These are phyloP conservation scores for Lasioglossum pauxillum DNA, from an alignment of 2,888 invertebrate species.

Conservation along the genomic window DNA sequence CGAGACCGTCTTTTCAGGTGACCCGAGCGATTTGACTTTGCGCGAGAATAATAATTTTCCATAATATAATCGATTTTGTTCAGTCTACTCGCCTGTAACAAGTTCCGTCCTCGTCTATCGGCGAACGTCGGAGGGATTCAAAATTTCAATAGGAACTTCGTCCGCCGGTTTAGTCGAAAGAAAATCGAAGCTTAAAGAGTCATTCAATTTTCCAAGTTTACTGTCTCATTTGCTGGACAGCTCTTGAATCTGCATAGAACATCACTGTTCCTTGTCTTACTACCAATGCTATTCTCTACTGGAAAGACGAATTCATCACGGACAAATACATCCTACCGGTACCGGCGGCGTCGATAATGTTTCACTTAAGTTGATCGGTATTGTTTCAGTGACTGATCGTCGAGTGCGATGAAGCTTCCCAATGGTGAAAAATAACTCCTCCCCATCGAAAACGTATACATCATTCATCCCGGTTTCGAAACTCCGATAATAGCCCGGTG, in stretches of 20 bases:
- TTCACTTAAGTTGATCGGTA: not conserved
- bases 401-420: conserved; percentile 2
- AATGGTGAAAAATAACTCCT: not conserved
- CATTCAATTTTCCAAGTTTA: conserved; percentile 26
- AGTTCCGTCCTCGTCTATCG: not conserved
- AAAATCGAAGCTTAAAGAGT: not conserved
- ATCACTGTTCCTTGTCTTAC: conserved; percentile 1
- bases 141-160: conserved; percentile 18
- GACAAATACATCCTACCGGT: not conserved
- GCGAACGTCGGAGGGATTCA: conserved; percentile 1
- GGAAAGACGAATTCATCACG: conserved; percentile 15
- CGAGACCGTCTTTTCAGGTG: not conserved
- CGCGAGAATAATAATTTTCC: not conserved
- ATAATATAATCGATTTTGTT: not conserved
- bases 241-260: conserved; percentile 13
- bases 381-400: conserved; percentile 14
- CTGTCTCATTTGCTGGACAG: conserved; percentile 13
- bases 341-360: conserved; percentile 2
- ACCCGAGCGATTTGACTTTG: not conserved
- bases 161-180: not conserved
- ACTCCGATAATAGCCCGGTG: not conserved
- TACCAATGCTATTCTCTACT: not conserved
- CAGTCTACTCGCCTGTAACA: not conserved
- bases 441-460: conserved; percentile 1
- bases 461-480: not conserved